These are phyloP conservation scores for Harpegnathos saltator DNA, from an alignment of 1,140 invertebrate species.

Conservation along the genomic window DNA sequence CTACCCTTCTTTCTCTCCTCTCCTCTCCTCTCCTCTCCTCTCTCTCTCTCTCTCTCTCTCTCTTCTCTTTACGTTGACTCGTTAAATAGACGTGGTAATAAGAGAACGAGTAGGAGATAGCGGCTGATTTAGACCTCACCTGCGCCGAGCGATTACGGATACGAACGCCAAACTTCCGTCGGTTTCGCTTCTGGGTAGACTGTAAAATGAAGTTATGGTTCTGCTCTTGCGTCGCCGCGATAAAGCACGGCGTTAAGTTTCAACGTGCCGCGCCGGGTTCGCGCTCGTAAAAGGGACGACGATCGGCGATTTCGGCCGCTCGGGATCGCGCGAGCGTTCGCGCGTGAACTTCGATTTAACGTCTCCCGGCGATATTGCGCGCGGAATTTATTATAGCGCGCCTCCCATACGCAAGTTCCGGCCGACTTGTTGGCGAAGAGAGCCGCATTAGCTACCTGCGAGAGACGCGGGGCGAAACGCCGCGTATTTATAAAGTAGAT, in stretches of 20 bases:
- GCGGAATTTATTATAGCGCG: background rate
- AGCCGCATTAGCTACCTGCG: background rate
- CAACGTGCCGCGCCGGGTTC: background rate
- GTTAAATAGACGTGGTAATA: conserved; percentile 5
- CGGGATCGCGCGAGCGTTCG: background rate
- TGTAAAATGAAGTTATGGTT: conserved; percentile 21
- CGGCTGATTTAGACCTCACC: conserved; percentile 17
- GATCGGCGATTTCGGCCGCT: conserved; percentile 1
- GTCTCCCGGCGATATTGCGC: background rate
- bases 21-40: too few relatives aligned
- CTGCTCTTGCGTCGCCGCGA: background rate
- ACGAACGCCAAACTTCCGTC: conserved; percentile 15
- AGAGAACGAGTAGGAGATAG: conserved; percentile 24
- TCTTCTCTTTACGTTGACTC: background rate
- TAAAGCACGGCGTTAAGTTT: conserved; percentile 3
- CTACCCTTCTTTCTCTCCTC: background rate
- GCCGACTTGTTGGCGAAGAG: background rate
- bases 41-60: too few relatives aligned
- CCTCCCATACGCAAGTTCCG: background rate
- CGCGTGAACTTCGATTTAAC: conserved; percentile 3
- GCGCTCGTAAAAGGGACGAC: conserved; percentile 16
- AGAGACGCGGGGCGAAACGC: background rate
- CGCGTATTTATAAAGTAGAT: background rate
- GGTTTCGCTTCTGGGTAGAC: conserved; percentile 15
- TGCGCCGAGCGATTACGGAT: background rate